Percentiles rank a stretch among this genome's conserved stretches.
phyloP scores from a whole-genome alignment of 2,888 invertebrate species.

The Pristionchus arcanus region DNA sequence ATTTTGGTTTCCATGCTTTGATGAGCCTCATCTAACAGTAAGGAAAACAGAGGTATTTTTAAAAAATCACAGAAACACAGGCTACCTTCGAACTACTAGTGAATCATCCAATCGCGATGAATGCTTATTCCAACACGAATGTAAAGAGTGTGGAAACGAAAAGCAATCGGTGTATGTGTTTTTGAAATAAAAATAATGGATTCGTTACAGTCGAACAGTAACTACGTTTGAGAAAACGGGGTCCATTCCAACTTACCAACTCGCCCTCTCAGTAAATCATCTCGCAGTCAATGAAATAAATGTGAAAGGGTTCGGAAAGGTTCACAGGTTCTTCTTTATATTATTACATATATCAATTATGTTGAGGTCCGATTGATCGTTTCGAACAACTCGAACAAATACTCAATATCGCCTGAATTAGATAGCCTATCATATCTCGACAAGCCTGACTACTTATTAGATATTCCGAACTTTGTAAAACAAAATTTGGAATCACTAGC shows the following conservation, averaged over 20 bases:
- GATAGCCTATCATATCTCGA: background rate
- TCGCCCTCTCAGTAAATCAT: background rate
- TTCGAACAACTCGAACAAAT: background rate
- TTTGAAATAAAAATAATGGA: background rate
- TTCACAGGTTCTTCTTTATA: background rate
- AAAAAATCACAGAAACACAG: background rate
- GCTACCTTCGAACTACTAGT: background rate
- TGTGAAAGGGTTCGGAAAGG: background rate
- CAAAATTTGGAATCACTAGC: background rate
- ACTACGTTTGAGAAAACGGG: background rate
- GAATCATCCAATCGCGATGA: background rate
- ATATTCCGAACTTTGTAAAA: background rate
- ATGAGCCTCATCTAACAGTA: background rate
- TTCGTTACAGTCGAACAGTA: background rate
- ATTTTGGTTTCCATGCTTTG: constrained; percentile 42
- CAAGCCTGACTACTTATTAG: background rate
- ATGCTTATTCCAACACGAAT: constrained; percentile 23
- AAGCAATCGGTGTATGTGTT: background rate
- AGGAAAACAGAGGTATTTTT: background rate
- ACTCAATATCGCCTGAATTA: background rate
- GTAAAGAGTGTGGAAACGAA: background rate
- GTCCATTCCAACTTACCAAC: background rate
- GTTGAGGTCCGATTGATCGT: background rate
- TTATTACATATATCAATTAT: too few relatives aligned
- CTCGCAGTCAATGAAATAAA: background rate